Evolutionary conservation across 2,113 vertebrate genomes (phyloP), one percentile per base, ranked within the genome.

Genomic region (Arvicanthis niloticus): DNA sequence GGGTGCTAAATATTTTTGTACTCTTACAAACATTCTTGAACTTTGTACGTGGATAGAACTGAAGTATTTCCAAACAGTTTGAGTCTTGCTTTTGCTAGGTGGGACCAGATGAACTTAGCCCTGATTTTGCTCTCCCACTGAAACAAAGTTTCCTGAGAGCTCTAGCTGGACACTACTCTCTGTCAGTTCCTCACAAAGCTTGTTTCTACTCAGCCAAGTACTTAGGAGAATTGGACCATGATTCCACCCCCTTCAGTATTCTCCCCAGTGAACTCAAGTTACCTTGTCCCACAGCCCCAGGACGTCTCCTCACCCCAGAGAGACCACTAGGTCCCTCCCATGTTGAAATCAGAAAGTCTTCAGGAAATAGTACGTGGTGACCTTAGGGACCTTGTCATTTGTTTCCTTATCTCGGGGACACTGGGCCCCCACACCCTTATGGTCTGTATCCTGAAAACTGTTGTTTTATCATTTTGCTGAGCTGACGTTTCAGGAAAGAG

Each of bases 11-110:
- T 80, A 89, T 62, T 67, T 92, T 80, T 86, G 3, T 80, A 67
- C 56, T 80, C 37, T 73, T 78, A 34, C 65, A 5, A 90, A 92
- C 86, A 95, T 80, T 40, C n/a, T 68, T 93, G 48, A 75, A 67
- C 56, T 89, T 93, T 67, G 65, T 48, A 86, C n/a, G 1, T 19
- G 51, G 24, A 51, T 45, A 56, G 31, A 93, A 93, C 34, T 86
- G 65, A 92, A 89, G 42, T 53, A 26, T n/a, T 70, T 86, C 4
- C 70, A 72, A 73, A 65, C 1, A 48, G 34, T 78, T 73, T 85
- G 37, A 65, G 16, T 19, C 21, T 62, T 84, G 6, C 17, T 80
- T 70, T 84, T 89, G 15, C 89, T 78, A 84, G 22, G 21, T 72
- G 37, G 9, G 17, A 72, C 3, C 70, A 85, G 22, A 75, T 53